Conservation (phyloP, 2,113 vertebrate genomes). For the Stegostoma tigrinum region DNA sequence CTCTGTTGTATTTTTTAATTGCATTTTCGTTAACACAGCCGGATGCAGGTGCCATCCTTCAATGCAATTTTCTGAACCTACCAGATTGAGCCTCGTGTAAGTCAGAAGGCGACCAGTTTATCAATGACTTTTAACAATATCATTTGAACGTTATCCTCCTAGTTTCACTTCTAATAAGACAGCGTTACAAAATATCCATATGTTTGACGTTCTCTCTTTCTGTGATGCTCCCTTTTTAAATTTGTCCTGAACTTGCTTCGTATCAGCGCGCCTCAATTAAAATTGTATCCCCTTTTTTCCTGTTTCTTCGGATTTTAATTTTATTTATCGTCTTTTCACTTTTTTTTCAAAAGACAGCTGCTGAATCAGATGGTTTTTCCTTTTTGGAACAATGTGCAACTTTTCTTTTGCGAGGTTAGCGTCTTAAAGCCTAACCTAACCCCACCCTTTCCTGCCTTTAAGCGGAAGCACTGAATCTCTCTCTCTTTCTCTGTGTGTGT, state of each 20-base stretch:
- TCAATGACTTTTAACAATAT: neutral
- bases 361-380: neutral
- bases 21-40: neutral
- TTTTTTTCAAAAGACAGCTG: too few relatives aligned
- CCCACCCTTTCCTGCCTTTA: conserved; percentile 29
- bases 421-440: neutral
- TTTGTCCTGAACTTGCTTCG: neutral
- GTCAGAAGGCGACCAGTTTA: neutral
- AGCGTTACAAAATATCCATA: neutral
- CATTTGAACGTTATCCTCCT: neutral
- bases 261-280: neutral
- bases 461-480: neutral
- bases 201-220: neutral
- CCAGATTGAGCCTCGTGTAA: neutral
- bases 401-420: neutral
- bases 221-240: neutral
- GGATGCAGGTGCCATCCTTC: neutral
- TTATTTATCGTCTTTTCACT: neutral
- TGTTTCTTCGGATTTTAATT: neutral
- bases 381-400: neutral
- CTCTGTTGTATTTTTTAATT: neutral
- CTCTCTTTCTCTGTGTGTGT: too few relatives aligned
- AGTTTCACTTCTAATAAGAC: neutral
- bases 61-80: neutral
- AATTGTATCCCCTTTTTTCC: neutral